Evolutionary conservation across 2,888 invertebrate species (phyloP), one percentile per base, ranked within the genome.

Genomic region (Saturnia pavonia): DNA sequence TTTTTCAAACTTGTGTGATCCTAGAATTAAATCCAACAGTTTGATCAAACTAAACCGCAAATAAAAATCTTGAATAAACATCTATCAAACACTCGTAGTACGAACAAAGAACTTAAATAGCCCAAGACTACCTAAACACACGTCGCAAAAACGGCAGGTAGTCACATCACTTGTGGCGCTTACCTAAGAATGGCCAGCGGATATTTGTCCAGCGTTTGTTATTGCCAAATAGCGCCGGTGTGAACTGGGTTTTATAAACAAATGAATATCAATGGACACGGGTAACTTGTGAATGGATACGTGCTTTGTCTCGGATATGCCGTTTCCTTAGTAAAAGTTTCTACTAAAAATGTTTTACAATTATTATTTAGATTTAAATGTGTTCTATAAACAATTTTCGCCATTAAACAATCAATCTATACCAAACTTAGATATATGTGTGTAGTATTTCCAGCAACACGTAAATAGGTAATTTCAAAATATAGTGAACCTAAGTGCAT

Each of bases 91-190:
- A 80, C 79, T 80, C 74, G n/a, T 73, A 82, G 80, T 70, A 63
- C 75, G 78, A 78, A 79, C 72, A 72, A 75, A 74, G 69, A 70
- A 72, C 27, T 27, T 72, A 74, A 76, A 78, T 76, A 80, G 77
- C 72, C 34, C 74, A 19, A 34, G 65, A 65, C 65, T 83, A 86
- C 84, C 86, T 85, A 82, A 34, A 82, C 81, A 87, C 79, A 87
- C 78, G 85, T 75, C 73, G 77, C 82, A 85, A 88, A 88, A 88
- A 88, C 74, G 67, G 78, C 89, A 91, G 90, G 90, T 90, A 90
- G 78, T 80, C 77, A 76, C 79, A 73, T 86, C 90, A 92, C 91
- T 91, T 92, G 91, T 91, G 91, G 92, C 92, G 92, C 92, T 91
- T 84, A 81, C 77, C 76, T 73, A 74, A 79, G 82, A 80, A 77